Base-by-base conservation (phyloP, 2,888 invertebrate genomes). In the Daptonema setosum region DNA sequence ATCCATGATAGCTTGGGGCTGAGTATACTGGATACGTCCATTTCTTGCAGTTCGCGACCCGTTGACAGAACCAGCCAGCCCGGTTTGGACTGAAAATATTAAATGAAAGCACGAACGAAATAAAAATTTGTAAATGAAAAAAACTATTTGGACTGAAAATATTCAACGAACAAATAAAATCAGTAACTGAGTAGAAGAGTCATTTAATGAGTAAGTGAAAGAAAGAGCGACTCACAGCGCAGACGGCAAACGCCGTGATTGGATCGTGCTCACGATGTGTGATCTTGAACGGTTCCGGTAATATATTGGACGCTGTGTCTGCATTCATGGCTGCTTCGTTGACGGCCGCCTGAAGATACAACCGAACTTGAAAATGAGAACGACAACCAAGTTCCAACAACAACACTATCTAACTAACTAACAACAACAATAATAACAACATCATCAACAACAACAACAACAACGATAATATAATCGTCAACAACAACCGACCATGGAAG, bases 191-290 rank as follows among this genome's bases (percentile, higher is more conserved):
- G 35, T 35, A 35, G 8, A 20, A 17, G 5, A 20, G 17, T 22
- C 47, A 47, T 8, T 47, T 8, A 50, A 25, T 25, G 5, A 50
- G 24, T 47, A 17, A 5, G 8, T 22, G 3, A 45, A 45, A 45
- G n/a, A 45, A 17, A 8, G 3, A 20, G 20, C 8, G 17, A 51
- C 61, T 61, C 68, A 86, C 88, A 78, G 85, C 83, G 73, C 91
- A 93, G 58, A 93, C 79, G 70, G 93, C 91, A 77, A 97, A 97
- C 35, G 95, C 87, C 56, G 88, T 83, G 64, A 97, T 91, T 57
- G 90, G 86, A 73, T 97, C 97, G 74, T 91, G 91, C 70, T 97
- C 97, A 74, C 95, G 93, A 73, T 97, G 95, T 63, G 97, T 87
- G 65, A 97, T 87, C 63, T 91, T 80, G 59, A 90, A 86, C 14